Evolutionary conservation across 2,797 vertebrate genomes (phyloP).

Genomic region (Hoplostethus mediterraneus): DNA sequence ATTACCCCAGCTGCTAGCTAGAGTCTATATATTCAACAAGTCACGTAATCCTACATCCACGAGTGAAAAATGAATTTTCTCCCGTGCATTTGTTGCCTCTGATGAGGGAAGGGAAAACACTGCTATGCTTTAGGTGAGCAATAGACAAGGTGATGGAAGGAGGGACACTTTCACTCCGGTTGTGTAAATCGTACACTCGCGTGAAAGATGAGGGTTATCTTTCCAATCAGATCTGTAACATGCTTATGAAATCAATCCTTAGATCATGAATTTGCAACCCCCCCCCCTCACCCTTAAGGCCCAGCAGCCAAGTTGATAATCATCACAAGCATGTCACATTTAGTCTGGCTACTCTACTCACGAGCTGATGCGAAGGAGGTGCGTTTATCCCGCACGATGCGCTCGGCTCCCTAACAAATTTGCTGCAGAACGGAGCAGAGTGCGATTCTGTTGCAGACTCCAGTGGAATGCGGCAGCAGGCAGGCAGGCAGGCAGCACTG

Average conservation of each 20-base stretch:
- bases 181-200: no score
- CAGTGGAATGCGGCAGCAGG: constrained; percentile 61
- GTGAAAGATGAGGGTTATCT: not conserved
- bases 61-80: no score
- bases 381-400: constrained; percentile 37
- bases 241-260: not conserved
- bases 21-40: no score
- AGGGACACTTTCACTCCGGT: not conserved
- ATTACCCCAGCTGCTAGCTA: no score
- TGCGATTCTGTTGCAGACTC: constrained; percentile 41
- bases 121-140: no score
- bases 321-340: constrained; percentile 30
- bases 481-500: constrained; percentile 33
- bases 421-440: constrained; percentile 33
- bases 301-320: constrained; percentile 12
- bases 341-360: constrained; percentile 27
- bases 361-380: constrained; percentile 26
- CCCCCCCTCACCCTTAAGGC: not conserved
- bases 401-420: constrained; percentile 34
- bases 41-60: no score
- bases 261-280: not conserved
- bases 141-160: not conserved
- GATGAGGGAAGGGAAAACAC: no score
- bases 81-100: no score
- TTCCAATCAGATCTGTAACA: not conserved